Conservation (phyloP, 92 coral and sea anemone genomes). For the Galaxea fascicularis region DNA sequence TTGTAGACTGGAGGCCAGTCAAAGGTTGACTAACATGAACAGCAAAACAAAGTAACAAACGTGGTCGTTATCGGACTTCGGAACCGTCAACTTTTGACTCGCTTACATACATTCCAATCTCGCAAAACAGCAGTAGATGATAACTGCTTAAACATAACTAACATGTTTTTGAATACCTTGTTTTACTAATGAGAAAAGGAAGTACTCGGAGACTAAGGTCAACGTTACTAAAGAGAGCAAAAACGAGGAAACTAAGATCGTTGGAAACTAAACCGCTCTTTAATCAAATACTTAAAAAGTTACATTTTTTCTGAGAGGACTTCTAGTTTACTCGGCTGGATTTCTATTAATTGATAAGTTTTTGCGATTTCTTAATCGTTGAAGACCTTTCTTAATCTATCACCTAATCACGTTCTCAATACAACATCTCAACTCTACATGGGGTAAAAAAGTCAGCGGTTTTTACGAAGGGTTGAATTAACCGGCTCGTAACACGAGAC, state of each 20-base stretch:
- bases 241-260: too few species aligned
- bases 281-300: too few species aligned
- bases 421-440: constrained; percentile 17
- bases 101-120: background rate
- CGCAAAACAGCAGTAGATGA: background rate
- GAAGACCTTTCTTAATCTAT: background rate
- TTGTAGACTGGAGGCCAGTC: background rate
- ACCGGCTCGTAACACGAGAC: constrained; percentile 25
- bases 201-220: too few species aligned
- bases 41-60: background rate
- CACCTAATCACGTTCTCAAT: background rate
- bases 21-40: background rate
- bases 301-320: background rate
- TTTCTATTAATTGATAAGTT: background rate
- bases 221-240: too few species aligned
- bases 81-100: background rate
- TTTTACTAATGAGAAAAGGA: too few species aligned
- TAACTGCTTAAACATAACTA: background rate
- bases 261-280: too few species aligned
- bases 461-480: constrained; percentile 11
- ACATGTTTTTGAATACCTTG: too few species aligned
- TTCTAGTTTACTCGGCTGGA: background rate
- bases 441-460: constrained; percentile 47
- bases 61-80: background rate
- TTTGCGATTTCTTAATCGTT: background rate